Conservation (phyloP, 2,797 vertebrate genomes). For the Chanos chanos region DNA sequence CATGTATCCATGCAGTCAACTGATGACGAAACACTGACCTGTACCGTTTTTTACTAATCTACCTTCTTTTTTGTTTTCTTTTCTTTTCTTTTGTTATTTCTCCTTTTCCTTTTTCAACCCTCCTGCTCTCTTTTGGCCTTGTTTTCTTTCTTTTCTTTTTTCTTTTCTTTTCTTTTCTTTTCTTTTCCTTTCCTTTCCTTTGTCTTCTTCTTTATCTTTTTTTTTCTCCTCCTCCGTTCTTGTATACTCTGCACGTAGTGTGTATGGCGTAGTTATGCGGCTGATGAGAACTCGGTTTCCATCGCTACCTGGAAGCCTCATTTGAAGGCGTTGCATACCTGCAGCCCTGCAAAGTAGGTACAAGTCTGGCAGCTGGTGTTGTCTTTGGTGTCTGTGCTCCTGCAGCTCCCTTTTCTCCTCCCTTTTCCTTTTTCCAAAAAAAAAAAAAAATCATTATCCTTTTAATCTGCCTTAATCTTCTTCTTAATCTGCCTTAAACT, state of each 20-base stretch:
- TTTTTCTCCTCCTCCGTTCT: slow-evolving; percentile 59
- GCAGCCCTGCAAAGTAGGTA: slow-evolving; percentile 99
- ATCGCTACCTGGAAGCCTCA: slow-evolving; percentile 99
- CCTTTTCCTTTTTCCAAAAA: slow-evolving; percentile 25
- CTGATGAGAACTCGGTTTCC: slow-evolving; percentile 99
- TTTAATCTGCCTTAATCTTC: slow-evolving; percentile 36
- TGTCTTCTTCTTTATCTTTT: slow-evolving; percentile 35
- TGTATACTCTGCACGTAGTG: slow-evolving; percentile 82
- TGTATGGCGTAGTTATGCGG: slow-evolving; percentile 98
- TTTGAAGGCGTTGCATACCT: slow-evolving; percentile 99
- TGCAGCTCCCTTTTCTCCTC: slow-evolving; percentile 47
- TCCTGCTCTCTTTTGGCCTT: slow-evolving; percentile 64
- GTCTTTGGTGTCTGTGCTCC: slow-evolving; percentile 67
- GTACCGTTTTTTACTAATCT: slow-evolving; percentile 78
- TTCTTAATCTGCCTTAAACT: not conserved
- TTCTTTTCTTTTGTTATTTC: slow-evolving; percentile 45
- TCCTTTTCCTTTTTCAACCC: slow-evolving; percentile 29
- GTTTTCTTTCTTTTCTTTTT: slow-evolving; percentile 50
- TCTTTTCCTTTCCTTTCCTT: slow-evolving; percentile 42
- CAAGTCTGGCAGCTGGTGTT: slow-evolving; percentile 77
- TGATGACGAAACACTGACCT: slow-evolving; percentile 67
- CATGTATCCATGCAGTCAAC: slow-evolving; percentile 76
- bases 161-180: slow-evolving; percentile 55
- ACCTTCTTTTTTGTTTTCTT: slow-evolving; percentile 73
- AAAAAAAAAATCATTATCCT: slow-evolving; percentile 13